Base-by-base conservation (phyloP, 2,113 vertebrate genomes). In the Hippocampus comes region DNA sequence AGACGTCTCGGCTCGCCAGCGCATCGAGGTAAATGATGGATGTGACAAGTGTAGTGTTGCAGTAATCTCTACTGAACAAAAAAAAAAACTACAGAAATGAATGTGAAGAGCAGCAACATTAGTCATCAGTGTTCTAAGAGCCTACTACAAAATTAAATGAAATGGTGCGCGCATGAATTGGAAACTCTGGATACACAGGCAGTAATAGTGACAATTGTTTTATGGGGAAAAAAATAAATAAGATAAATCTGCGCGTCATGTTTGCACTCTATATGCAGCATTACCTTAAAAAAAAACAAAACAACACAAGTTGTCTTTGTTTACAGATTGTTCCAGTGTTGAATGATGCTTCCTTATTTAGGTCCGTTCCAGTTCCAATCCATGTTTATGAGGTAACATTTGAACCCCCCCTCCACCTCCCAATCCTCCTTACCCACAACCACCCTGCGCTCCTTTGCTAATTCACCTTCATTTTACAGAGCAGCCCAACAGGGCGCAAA, bases 1-100 rank as follows among this genome's bases (percentile, higher is more conserved):
- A 94, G 96, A 97, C 88, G 94, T 88, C 92, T 94, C 95, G 89
- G 85, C 95, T 83, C 93, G 90, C 93, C 91, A 94, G 91, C 93
- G 91, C 85, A 93, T 94, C 64, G 94, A 99, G 97, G 97, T 99
- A 99, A 98, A 72, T 34, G 12, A 27, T 30, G 27, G 15, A 12
- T 30, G 25, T 60, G 57, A 17, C 14, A 17, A 17, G 7, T 30
- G 59, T 34, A 9, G 53, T 23, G 53, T 56, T 23, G 53, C 21
- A 11, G 8, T 15, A 23, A 55, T 55, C 21, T 23, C 34, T 38
- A 38, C 34, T 38, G 34, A 38, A 38, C 34, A 38, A 38, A 38
- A 38, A 38, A 38, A 38, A 38, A 38, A 38, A 38, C 34, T 38
- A 38, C 34, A 38, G 34, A 38, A 34, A 34, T 34, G 30, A n/a